These are phyloP conservation scores for Turnix velox DNA, from an alignment of 2,113 vertebrate genomes.

Conservation along the genomic window DNA sequence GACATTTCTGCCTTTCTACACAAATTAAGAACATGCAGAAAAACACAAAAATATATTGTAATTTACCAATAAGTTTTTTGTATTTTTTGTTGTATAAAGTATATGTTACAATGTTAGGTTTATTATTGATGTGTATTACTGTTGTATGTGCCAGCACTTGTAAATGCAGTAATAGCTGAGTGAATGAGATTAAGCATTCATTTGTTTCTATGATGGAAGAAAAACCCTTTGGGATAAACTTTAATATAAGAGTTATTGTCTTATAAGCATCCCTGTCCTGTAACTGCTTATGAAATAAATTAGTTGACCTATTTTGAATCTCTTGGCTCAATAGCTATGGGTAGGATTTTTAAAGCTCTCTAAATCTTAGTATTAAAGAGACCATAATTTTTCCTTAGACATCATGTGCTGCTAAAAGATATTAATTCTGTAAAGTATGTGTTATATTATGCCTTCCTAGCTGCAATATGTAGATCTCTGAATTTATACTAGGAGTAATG, in stretches of 20 bases:
- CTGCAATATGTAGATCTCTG: background rate
- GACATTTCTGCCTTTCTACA: background rate
- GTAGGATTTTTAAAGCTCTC: background rate
- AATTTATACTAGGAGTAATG: background rate
- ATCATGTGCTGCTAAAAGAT: background rate
- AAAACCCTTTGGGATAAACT: background rate
- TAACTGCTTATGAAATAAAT: background rate
- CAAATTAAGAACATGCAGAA: background rate
- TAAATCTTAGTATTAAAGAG: background rate
- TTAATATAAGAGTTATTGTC: background rate
- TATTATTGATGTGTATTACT: background rate
- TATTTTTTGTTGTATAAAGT: background rate
- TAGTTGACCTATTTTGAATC: background rate
- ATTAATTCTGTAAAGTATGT: background rate
- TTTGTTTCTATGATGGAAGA: background rate
- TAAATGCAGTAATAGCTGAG: background rate
- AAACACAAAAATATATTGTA: background rate
- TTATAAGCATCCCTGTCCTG: background rate
- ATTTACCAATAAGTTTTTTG: background rate
- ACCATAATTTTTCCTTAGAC: background rate
- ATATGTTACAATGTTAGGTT: background rate
- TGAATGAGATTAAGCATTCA: background rate
- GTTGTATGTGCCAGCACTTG: background rate
- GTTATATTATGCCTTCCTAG: background rate
- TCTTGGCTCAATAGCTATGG: background rate